Conservation (phyloP, 2,888 invertebrate genomes). For the Slavum lentiscoides region DNA sequence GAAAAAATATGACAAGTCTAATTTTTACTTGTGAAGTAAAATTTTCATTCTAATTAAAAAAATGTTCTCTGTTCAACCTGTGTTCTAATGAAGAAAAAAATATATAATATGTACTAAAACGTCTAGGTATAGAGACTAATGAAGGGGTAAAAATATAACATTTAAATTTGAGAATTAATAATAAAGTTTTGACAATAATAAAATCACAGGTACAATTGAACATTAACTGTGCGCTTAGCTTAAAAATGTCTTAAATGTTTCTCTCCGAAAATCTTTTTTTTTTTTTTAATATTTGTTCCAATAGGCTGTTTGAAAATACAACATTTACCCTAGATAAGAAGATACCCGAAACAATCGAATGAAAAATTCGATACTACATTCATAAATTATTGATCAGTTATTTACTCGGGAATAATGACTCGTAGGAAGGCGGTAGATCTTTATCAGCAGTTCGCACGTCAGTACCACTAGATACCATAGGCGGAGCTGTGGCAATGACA, state of each 20-base stretch:
- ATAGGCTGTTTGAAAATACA: constrained; percentile 1
- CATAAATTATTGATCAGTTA: constrained; percentile 54
- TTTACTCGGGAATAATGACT: constrained; percentile 63
- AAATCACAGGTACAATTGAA: constrained; percentile 14
- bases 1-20: neutral
- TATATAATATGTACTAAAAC: neutral
- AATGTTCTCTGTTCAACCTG: neutral
- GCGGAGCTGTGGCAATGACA: constrained; percentile 59
- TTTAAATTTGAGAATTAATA: neutral
- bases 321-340: neutral
- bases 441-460: constrained; percentile 60
- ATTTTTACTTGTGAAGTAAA: neutral
- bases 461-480: constrained; percentile 55
- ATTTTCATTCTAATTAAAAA: neutral
- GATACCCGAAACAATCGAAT: constrained; percentile 3
- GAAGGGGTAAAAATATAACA: neutral
- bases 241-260: constrained; percentile 39
- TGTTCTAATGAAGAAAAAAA: neutral
- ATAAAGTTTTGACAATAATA: neutral
- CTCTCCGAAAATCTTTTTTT: constrained; percentile 30
- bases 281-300: constrained; percentile 5
- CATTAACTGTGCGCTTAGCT: constrained; percentile 1
- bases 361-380: neutral
- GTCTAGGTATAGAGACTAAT: neutral
- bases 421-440: constrained; percentile 65